Percentiles rank a stretch among this genome's conserved stretches.
These are phyloP conservation scores for Scalopus aquaticus DNA, from an alignment of 2,113 vertebrate species.

Conservation along the genomic window DNA sequence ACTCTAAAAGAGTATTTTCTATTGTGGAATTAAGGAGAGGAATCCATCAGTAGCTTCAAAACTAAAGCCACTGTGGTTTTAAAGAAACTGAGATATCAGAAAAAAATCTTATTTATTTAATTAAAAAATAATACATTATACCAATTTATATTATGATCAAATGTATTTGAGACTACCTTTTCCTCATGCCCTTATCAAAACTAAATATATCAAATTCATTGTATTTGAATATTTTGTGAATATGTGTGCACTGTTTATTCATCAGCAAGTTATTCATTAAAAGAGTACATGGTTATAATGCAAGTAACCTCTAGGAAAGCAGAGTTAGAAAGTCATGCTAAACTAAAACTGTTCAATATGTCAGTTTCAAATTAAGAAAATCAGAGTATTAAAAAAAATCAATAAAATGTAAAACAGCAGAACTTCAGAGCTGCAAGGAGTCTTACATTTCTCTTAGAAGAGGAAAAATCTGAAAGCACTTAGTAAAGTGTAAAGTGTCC, in stretches of 20 bases:
- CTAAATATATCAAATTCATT: background rate
- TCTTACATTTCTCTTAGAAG: background rate
- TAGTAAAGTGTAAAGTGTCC: background rate
- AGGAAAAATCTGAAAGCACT: background rate
- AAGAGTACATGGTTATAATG: background rate
- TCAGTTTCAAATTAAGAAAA: background rate
- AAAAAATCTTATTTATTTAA: background rate
- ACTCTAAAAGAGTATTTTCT: background rate
- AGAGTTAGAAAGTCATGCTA: background rate
- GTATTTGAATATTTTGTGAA: constrained; percentile 2
- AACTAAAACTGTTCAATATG: background rate
- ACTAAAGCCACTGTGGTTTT: background rate
- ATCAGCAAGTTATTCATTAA: background rate
- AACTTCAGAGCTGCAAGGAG: background rate
- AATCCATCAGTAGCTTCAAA: background rate
- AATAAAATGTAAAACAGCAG: background rate
- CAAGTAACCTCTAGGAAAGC: constrained; percentile 26
- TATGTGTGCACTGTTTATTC: background rate
- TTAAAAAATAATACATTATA: background rate
- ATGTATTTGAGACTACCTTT: background rate
- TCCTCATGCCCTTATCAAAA: background rate
- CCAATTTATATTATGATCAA: background rate
- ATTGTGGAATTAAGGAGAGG: background rate
- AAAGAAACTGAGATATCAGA: background rate
- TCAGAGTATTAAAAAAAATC: constrained; percentile 9